phyloP scores from a whole-genome alignment of 2,888 invertebrate species.

The Omphaloscelis lunosa region DNA sequence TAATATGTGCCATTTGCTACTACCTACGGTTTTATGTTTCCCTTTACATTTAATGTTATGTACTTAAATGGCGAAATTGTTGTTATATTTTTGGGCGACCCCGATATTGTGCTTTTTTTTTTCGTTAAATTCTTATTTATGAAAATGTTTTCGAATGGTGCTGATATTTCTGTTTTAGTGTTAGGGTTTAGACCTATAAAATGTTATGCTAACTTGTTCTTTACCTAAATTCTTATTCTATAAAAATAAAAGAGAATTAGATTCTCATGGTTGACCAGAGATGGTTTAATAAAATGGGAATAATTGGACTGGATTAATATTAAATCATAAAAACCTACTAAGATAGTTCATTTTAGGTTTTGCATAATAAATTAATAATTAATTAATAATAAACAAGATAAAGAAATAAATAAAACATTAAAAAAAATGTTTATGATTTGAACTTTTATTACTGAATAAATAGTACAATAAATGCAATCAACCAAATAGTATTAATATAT shows the following conservation, averaged over 20 bases:
- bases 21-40: slow-evolving; percentile 70
- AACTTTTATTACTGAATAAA: neutral
- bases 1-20: slow-evolving; percentile 72
- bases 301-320: neutral
- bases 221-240: neutral
- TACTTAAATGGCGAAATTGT: slow-evolving; percentile 66
- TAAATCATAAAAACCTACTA: neutral
- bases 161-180: slow-evolving; percentile 33
- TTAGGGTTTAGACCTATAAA: slow-evolving; percentile 17
- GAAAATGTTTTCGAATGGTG: slow-evolving; percentile 36
- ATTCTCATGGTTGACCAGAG: neutral
- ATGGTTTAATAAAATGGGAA: neutral
- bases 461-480: neutral
- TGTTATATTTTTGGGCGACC: slow-evolving; percentile 63
- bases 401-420: neutral
- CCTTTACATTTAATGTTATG: slow-evolving; percentile 71
- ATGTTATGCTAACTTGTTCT: slow-evolving; percentile 23
- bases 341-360: neutral
- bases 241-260: neutral
- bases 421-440: neutral
- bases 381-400: neutral
- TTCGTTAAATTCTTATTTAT: slow-evolving; percentile 47
- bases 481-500: neutral
- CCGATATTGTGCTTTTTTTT: slow-evolving; percentile 36
- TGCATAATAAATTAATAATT: neutral